Evolutionary conservation across 2,888 invertebrate species (phyloP).

Genomic region (Melolontha melolontha): DNA sequence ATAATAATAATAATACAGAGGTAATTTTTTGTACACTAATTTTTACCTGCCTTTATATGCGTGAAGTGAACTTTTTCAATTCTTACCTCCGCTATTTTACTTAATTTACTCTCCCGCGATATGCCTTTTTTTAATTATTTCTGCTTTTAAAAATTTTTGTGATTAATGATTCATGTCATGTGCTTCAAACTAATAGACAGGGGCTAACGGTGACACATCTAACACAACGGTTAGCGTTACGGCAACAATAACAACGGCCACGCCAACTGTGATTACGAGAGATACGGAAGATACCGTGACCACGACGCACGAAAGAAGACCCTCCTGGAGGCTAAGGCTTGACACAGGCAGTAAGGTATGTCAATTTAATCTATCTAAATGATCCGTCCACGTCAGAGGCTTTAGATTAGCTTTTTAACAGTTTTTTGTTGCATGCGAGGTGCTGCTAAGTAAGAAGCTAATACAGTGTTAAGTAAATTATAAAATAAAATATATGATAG

Average conservation of each 20-base stretch:
- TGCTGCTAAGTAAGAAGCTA: too few species aligned
- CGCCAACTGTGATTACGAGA: conserved; percentile 63
- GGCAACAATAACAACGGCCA: conserved; percentile 70
- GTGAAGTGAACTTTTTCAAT: conserved; percentile 23
- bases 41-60: conserved; percentile 23
- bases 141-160: conserved; percentile 27
- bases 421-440: too few species aligned
- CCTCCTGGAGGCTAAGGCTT: conserved; percentile 91
- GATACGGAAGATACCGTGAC: conserved; percentile 55
- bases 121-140: conserved; percentile 16
- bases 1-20: conserved; percentile 60
- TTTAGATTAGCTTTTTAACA: too few species aligned
- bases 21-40: conserved; percentile 54
- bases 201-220: conserved; percentile 56
- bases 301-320: conserved; percentile 79
- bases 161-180: conserved; percentile 38
- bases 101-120: not conserved
- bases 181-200: conserved; percentile 57
- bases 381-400: too few species aligned
- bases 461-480: too few species aligned
- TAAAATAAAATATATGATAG: too few species aligned
- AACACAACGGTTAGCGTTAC: conserved; percentile 64
- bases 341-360: conserved; percentile 89
- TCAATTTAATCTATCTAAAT: conserved; percentile 15
- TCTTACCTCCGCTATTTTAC: conserved; percentile 10